Evolutionary conservation across 2,797 vertebrate genomes (phyloP).

Genomic region (Diglossa cyanea): DNA sequence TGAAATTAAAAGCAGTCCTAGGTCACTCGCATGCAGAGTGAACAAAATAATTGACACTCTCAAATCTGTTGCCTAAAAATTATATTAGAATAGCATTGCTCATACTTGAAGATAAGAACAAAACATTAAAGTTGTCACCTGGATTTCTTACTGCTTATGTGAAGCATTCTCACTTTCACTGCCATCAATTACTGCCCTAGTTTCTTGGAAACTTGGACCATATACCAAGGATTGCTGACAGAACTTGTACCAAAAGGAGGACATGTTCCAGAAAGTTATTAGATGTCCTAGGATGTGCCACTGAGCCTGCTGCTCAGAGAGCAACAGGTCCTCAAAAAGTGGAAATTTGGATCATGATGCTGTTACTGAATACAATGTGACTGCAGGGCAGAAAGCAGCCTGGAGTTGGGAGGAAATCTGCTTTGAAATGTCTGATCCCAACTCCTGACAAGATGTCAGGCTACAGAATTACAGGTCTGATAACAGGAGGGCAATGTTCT

Average conservation of each 20-base stretch:
- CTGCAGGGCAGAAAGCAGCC: background rate
- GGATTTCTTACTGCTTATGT: background rate
- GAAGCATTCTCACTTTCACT: background rate
- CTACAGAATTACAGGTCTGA: background rate
- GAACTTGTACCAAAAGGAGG: background rate
- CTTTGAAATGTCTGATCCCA: background rate
- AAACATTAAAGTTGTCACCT: background rate
- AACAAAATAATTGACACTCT: background rate
- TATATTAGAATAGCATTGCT: background rate
- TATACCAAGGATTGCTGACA: background rate
- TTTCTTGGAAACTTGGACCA: slow-evolving; percentile 20
- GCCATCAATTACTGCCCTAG: background rate
- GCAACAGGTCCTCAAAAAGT: background rate
- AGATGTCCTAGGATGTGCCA: background rate
- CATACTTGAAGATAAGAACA: background rate
- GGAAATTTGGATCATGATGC: background rate
- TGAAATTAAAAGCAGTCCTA: background rate
- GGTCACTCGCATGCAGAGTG: background rate
- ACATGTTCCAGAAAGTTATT: slow-evolving; percentile 2
- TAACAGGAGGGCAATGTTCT: background rate
- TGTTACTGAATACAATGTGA: background rate
- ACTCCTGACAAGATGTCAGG: background rate
- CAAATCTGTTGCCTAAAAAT: background rate
- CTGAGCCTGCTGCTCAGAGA: background rate
- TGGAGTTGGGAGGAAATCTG: background rate